Percentiles rank a stretch among this genome's conserved stretches.
phyloP scores from a whole-genome alignment of 2,113 vertebrate genomes.

The rat (Rattus norvegicus) region GRCr8 NC_086020.1:239020001-239020500 shows the following conservation, averaged over 20 bases:
- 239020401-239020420: not conserved
- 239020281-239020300: not conserved
- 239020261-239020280: not conserved
- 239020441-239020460: constrained; percentile 4
- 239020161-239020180: not conserved
- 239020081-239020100: not conserved
- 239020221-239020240: not conserved
- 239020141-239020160: not conserved
- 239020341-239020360: not conserved
- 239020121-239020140: constrained; percentile 6
- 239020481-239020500: not conserved
- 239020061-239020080: constrained; percentile 1
- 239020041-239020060: constrained; percentile 31
- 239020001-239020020: constrained; percentile 26
- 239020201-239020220: not conserved
- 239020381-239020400: not conserved
- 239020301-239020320: not conserved
- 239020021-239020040: constrained; percentile 15
- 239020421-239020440: not conserved
- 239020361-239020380: not conserved
- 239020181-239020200: not conserved
- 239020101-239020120: not conserved
- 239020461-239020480: not conserved
- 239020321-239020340: not conserved
- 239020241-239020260: not conserved